Conservation (phyloP, 2,797 vertebrate species). For the Rhodeus uyekii region DNA sequence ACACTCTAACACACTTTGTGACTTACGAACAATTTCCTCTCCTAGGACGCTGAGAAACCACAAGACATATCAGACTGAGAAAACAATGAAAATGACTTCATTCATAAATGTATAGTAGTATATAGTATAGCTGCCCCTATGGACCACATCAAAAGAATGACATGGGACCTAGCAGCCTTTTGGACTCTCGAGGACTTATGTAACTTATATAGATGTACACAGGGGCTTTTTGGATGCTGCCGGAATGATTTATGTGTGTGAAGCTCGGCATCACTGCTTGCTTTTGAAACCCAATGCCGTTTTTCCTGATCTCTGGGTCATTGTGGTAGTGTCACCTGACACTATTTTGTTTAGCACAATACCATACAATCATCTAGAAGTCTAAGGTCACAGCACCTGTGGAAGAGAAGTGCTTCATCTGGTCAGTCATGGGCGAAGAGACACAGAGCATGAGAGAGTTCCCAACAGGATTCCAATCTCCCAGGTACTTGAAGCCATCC, state of each 20-base stretch:
- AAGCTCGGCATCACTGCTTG: conserved; percentile 59
- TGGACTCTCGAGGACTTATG: background rate
- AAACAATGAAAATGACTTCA: conserved; percentile 4
- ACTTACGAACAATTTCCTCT: conserved; percentile 73
- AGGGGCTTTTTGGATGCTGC: conserved; percentile 40
- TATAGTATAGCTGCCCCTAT: background rate
- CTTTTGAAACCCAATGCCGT: conserved; percentile 71
- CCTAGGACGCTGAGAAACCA: conserved; percentile 61
- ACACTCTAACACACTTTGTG: conserved; percentile 32
- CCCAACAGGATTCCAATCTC: conserved; percentile 46
- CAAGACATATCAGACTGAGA: conserved; percentile 37
- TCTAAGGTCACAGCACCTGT: conserved; percentile 77
- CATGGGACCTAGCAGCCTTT: background rate
- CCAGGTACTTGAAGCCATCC: conserved; percentile 33
- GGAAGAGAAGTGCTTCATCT: conserved; percentile 72
- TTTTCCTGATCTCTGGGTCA: conserved; percentile 80
- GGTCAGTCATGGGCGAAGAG: conserved; percentile 73
- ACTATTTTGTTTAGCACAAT: conserved; percentile 63
- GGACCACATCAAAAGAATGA: background rate
- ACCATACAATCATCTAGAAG: conserved; percentile 67
- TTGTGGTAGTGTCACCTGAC: conserved; percentile 63
- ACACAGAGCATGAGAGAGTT: conserved; percentile 64
- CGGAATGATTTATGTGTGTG: conserved; percentile 63
- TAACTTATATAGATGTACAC: conserved; percentile 1
- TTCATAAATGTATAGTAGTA: background rate